phyloP scores from a whole-genome alignment of 2,888 invertebrate species.

The Nebria salina region DNA sequence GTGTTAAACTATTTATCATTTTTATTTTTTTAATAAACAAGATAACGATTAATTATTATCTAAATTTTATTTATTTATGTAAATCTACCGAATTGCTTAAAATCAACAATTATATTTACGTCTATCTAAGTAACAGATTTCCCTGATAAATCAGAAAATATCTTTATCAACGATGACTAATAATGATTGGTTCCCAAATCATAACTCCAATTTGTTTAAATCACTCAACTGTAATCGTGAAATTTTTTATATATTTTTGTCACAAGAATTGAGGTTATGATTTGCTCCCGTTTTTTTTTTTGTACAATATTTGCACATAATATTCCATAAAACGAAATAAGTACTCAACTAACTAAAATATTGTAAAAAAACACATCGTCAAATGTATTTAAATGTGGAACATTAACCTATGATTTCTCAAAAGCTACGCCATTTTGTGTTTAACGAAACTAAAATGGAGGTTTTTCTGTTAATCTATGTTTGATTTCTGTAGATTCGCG shows the following conservation, averaged over 20 bases:
- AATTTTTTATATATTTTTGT: neutral
- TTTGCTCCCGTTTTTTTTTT: neutral
- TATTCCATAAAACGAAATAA: conserved; percentile 9
- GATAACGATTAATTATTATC: conserved; percentile 43
- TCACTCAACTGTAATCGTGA: neutral
- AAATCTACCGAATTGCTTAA: conserved; percentile 41
- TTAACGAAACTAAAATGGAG: neutral
- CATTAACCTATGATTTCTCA: neutral
- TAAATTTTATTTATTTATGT: conserved; percentile 24
- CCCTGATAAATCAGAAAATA: conserved; percentile 41
- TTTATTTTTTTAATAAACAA: conserved; percentile 36
- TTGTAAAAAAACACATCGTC: neutral
- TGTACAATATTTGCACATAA: neutral
- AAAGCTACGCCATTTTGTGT: neutral
- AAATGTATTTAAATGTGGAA: neutral
- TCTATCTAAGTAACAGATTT: conserved; percentile 39
- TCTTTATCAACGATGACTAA: conserved; percentile 17
- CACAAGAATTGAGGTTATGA: neutral
- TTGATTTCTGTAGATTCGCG: neutral
- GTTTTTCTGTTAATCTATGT: neutral
- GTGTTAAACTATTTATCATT: conserved; percentile 29
- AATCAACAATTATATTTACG: conserved; percentile 44
- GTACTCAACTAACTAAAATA: neutral
- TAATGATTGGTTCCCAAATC: neutral
- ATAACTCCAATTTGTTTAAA: neutral